Evolutionary conservation across 1,140 invertebrate species (phyloP).

Genomic region (Meloidogyne floridensis): DNA sequence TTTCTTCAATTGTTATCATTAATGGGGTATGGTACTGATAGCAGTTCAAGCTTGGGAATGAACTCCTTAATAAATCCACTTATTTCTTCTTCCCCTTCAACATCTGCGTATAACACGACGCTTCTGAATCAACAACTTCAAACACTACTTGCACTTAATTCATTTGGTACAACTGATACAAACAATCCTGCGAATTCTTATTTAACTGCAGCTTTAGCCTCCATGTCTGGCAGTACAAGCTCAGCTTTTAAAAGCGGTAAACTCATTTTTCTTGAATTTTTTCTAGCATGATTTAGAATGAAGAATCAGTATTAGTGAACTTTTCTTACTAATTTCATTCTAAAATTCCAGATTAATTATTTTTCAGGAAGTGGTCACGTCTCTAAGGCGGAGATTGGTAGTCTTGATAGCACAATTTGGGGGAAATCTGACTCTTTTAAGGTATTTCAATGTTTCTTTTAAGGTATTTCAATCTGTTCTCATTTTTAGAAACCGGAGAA

Average conservation of each 20-base stretch:
- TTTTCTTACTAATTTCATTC: no score
- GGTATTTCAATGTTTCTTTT: conserved; percentile 12
- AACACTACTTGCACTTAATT: not conserved
- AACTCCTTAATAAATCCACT: not conserved
- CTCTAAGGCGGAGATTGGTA: conserved; percentile 63
- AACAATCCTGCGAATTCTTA: not conserved
- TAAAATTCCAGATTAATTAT: conserved; percentile 30
- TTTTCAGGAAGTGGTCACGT: conserved; percentile 54
- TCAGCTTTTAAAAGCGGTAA: not conserved
- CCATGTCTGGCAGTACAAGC: not conserved
- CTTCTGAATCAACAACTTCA: not conserved
- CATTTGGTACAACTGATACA: not conserved
- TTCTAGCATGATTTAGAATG: conserved; percentile 4
- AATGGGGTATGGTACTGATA: not conserved
- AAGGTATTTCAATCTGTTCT: conserved; percentile 35
- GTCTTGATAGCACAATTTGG: conserved; percentile 63
- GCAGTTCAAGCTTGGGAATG: not conserved
- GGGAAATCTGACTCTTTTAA: conserved; percentile 65
- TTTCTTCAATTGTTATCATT: not conserved
- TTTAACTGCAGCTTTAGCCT: not conserved
- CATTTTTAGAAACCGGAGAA: not conserved
- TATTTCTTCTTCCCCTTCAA: not conserved
- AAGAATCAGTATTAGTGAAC: no score
- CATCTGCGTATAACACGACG: not conserved
- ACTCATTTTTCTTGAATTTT: conserved; percentile 41